Evolutionary conservation across 2,797 vertebrate genomes (phyloP), one percentile per base, ranked within the genome.

Genomic region (Epinephelus malabaricus): DNA sequence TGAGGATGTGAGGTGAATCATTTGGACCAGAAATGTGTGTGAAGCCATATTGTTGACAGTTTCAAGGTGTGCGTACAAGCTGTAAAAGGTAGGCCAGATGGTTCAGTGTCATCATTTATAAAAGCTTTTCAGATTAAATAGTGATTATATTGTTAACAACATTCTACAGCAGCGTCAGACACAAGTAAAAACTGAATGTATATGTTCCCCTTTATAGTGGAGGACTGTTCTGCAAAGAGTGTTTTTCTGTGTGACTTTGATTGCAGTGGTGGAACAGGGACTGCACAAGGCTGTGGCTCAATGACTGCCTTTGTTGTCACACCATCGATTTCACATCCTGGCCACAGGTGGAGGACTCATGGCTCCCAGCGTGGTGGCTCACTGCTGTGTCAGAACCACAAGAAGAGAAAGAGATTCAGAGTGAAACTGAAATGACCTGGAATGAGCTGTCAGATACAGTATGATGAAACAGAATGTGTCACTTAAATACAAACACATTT

Each of bases 271-370:
- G 21, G 38, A 46, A 53, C 73, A 60, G 77, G 21, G 40, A 56
- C 27, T 67, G 61, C 11, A 61, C 51, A 50, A 25, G 61, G 55
- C 65, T 74, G 69, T 27, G 69, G 84, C 45, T 86, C 4, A 47
- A 66, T 60, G 82, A 75, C 5, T n/a, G 78, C 49, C 66, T 85
- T 82, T 84, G 73, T 69, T 87, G 79, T 92, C 82, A 87, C 72
- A 79, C 67, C 51, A 73, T 89, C 60, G 27, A 87, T 90, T 72
- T 94, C 90, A 92, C 89, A 93, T 93, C 85, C 78, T 92, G 88
- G 82, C 78, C 67, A 84, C 76, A 73, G 83, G 61, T 80, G 80
- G 72, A 79, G 68, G 83, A 82, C 63, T 85, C 68, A 17, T 73
- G 65, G 79, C 83, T 79, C 17, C 50, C 63, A 53, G 76, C 47